phyloP scores from a whole-genome alignment of 2,113 vertebrate species.

The Nothoprocta perdicaria region DNA sequence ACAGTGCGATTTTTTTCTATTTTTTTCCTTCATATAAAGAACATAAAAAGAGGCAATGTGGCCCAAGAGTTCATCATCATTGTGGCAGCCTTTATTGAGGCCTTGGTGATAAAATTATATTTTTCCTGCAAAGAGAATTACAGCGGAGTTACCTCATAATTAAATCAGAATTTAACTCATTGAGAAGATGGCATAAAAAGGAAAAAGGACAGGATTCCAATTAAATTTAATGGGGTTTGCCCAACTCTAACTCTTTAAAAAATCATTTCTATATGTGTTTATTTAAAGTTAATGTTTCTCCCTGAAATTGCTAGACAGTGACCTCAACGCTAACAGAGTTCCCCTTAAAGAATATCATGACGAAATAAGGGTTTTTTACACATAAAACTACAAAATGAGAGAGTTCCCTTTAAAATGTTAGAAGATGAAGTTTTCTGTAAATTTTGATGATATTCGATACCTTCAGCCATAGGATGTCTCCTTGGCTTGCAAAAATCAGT shows the following conservation, averaged over 20 bases:
- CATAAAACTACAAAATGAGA: neutral
- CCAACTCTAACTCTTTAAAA: neutral
- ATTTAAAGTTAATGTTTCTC: neutral
- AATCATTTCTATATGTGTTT: neutral
- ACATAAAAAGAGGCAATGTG: neutral
- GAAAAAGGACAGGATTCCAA: neutral
- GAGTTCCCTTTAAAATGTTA: neutral
- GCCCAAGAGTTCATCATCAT: neutral
- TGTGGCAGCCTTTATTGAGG: neutral
- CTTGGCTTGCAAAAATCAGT: neutral
- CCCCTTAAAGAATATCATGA: neutral
- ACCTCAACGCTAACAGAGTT: neutral
- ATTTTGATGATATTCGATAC: neutral
- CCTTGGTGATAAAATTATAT: neutral
- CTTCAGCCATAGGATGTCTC: neutral
- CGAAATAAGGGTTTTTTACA: neutral
- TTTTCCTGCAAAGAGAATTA: neutral
- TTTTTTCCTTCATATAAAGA: neutral
- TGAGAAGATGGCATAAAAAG: neutral
- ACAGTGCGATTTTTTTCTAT: neutral
- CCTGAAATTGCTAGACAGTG: neutral
- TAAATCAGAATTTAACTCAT: neutral
- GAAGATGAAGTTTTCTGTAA: neutral
- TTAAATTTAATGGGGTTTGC: neutral
- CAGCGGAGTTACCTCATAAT: neutral